Evolutionary conservation across 1,140 invertebrate genomes (phyloP).

Genomic region (Pseudomyrmex sp.): DNA sequence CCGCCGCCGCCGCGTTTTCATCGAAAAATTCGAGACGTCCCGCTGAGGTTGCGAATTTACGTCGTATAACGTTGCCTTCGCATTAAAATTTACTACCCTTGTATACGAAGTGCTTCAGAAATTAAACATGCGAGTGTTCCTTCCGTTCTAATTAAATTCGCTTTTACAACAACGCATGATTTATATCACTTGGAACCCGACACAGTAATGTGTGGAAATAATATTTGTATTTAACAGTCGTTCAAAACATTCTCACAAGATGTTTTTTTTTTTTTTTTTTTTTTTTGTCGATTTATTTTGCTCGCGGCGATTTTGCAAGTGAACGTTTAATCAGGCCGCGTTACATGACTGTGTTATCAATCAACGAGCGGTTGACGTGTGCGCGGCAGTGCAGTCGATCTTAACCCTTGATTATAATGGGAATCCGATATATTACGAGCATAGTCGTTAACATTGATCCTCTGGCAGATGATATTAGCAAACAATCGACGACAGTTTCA

Average conservation of each 20-base stretch:
- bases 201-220: too few relatives aligned
- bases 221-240: not conserved
- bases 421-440: constrained; percentile 54
- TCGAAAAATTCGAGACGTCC: constrained; percentile 58
- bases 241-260: not conserved
- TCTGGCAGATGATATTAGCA: constrained; percentile 55
- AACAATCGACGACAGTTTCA: constrained; percentile 49
- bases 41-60: constrained; percentile 40
- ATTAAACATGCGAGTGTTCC: constrained; percentile 27
- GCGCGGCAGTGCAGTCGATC: constrained; percentile 33
- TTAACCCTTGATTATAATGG: constrained; percentile 55
- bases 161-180: constrained; percentile 24
- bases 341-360: constrained; percentile 56
- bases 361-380: constrained; percentile 43
- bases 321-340: constrained; percentile 31
- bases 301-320: not conserved
- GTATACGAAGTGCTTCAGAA: not conserved
- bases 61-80: not conserved
- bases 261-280: not conserved
- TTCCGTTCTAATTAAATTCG: constrained; percentile 38
- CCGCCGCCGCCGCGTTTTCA: constrained; percentile 10
- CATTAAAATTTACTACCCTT: constrained; percentile 39
- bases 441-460: constrained; percentile 56
- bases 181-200: not conserved
- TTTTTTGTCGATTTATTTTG: constrained; percentile 15